Percentiles rank a stretch among this genome's conserved stretches.
phyloP scores from a whole-genome alignment of 2,888 invertebrate species.

The Mesorhabditis belari region DNA sequence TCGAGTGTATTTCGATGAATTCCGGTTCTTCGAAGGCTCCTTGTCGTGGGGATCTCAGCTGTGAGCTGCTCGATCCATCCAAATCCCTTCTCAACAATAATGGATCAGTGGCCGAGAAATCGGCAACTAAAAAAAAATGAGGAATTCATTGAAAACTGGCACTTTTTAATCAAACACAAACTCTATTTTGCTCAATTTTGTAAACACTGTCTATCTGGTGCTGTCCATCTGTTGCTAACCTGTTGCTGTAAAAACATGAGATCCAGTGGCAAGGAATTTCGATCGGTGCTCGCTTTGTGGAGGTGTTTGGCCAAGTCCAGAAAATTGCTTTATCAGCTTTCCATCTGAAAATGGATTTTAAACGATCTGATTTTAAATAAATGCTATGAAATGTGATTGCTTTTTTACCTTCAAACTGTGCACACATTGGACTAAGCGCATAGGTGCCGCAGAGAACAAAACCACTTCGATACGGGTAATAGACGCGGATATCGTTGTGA shows the following conservation, averaged over 20 bases:
- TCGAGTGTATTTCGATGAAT: not conserved
- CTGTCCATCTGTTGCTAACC: not conserved
- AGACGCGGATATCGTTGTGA: not conserved
- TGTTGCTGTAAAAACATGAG: not conserved
- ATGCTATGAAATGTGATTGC: too few relatives aligned
- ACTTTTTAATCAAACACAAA: not conserved
- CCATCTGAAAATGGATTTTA: not conserved
- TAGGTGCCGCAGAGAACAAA: not conserved
- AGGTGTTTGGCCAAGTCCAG: not conserved
- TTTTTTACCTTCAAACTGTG: not conserved
- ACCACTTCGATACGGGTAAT: not conserved
- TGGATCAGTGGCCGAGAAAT: not conserved
- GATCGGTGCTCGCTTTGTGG: not conserved
- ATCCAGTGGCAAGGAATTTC: not conserved
- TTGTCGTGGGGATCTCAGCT: not conserved
- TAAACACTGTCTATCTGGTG: not conserved
- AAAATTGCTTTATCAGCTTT: not conserved
- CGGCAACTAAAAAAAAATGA: not conserved
- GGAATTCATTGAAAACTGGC: too few relatives aligned
- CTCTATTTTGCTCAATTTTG: too few relatives aligned
- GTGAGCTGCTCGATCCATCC: not conserved
- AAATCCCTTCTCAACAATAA: not conserved
- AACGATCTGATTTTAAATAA: too few relatives aligned
- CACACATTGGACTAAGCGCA: not conserved
- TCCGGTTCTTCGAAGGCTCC: not conserved